Conservation (phyloP, 1,140 invertebrate genomes). For the Drosophila nasuta region DNA sequence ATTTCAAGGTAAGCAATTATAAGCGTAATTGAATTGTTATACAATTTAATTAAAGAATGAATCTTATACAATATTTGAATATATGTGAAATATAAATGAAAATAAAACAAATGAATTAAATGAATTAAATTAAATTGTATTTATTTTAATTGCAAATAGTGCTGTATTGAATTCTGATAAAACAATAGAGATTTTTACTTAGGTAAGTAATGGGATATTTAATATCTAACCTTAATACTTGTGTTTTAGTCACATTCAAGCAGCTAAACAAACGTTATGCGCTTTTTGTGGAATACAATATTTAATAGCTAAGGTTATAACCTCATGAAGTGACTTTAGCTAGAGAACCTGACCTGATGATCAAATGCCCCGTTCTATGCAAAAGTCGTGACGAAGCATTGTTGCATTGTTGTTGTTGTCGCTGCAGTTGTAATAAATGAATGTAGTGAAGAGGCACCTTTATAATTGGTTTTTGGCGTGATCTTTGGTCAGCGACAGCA, state of each 20-base stretch:
- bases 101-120: no score
- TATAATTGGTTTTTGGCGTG: slow-evolving; percentile 39
- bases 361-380: slow-evolving; percentile 9
- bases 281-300: neutral
- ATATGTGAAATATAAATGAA: no score
- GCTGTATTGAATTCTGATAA: no score
- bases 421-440: slow-evolving; percentile 32
- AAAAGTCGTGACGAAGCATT: slow-evolving; percentile 35
- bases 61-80: no score
- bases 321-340: neutral
- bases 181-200: no score
- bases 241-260: no score
- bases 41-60: no score
- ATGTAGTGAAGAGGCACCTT: slow-evolving; percentile 39
- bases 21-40: no score
- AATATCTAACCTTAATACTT: no score
- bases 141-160: no score
- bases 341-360: neutral
- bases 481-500: slow-evolving; percentile 25
- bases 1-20: neutral
- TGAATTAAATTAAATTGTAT: no score
- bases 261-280: neutral
- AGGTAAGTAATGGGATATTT: no score
- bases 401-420: neutral
- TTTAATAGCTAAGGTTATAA: neutral